Conservation (phyloP, 2,113 vertebrate genomes). For the Lophotis ruficrista region DNA sequence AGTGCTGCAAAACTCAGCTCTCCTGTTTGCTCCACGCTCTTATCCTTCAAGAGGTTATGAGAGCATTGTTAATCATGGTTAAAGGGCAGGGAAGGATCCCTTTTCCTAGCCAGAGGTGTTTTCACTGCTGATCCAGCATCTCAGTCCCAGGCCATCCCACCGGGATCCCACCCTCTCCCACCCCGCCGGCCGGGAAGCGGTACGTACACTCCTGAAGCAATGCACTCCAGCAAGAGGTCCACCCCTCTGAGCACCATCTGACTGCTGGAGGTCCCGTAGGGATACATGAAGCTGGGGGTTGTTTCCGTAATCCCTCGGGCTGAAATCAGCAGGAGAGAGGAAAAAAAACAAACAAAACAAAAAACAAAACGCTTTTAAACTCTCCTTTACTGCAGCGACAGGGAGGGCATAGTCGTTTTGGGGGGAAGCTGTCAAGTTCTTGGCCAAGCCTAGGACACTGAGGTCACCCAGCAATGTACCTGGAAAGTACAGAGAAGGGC, state of each 20-base stretch:
- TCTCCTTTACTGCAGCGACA: neutral
- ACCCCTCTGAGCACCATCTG: slow-evolving; percentile 93
- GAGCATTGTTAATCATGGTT: rapidly evolving
- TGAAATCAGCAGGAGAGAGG: slow-evolving; percentile 70
- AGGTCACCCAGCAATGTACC: neutral
- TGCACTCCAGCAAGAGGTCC: slow-evolving; percentile 93
- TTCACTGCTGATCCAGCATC: neutral
- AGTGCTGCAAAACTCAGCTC: neutral
- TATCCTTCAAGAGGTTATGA: neutral
- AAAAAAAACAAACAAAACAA: neutral
- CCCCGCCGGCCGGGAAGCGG: rapidly evolving
- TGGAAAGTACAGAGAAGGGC: neutral
- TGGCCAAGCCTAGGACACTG: neutral
- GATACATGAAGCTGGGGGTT: slow-evolving; percentile 90
- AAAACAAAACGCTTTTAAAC: slow-evolving; percentile 8
- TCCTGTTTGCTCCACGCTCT: neutral
- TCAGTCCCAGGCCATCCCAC: rapidly evolving
- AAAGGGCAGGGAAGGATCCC: neutral
- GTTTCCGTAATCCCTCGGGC: slow-evolving; percentile 88
- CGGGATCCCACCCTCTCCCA: rapidly evolving
- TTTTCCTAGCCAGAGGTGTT: neutral
- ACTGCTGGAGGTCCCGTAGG: slow-evolving; percentile 85
- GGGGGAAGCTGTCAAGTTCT: neutral
- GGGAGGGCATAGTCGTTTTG: neutral
- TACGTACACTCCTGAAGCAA: slow-evolving; percentile 95